phyloP scores from a whole-genome alignment of 2,888 invertebrate species.

The Elmis aenea region DNA sequence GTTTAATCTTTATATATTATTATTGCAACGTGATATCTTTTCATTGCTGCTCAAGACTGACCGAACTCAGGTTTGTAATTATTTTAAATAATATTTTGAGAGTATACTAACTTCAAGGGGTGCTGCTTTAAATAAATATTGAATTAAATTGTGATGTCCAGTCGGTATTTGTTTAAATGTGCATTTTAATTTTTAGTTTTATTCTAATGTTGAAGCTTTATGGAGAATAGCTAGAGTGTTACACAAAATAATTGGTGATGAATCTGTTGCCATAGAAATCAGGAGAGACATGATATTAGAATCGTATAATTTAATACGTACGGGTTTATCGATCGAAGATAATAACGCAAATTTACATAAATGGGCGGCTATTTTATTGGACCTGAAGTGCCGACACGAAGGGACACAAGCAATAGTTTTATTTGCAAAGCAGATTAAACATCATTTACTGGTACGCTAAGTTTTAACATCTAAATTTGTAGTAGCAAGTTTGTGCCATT shows the following conservation, averaged over 20 bases:
- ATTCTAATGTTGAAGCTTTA: slow-evolving; percentile 49
- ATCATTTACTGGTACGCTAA: slow-evolving; percentile 49
- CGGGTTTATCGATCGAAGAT: slow-evolving; percentile 52
- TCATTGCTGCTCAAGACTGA: neutral
- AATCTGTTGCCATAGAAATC: slow-evolving; percentile 42
- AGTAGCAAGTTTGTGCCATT: too few species aligned
- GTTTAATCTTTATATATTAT: too few species aligned
- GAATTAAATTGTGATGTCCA: too few species aligned
- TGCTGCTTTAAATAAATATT: too few species aligned
- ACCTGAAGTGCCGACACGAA: slow-evolving; percentile 66
- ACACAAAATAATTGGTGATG: slow-evolving; percentile 66
- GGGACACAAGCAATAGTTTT: slow-evolving; percentile 71
- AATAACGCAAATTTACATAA: slow-evolving; percentile 49
- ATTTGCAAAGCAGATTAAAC: slow-evolving; percentile 66
- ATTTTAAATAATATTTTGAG: slow-evolving; percentile 47
- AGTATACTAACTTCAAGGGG: too few species aligned
- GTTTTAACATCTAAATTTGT: too few species aligned
- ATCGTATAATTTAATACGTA: slow-evolving; percentile 60
- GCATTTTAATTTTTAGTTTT: neutral
- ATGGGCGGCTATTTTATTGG: slow-evolving; percentile 67
- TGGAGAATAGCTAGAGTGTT: slow-evolving; percentile 79
- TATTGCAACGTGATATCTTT: neutral
- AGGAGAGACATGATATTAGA: slow-evolving; percentile 59
- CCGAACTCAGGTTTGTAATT: neutral
- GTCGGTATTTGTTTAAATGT: neutral